Base-by-base conservation (phyloP, 2,113 vertebrate genomes). In the Sceloporus tristichus region DNA sequence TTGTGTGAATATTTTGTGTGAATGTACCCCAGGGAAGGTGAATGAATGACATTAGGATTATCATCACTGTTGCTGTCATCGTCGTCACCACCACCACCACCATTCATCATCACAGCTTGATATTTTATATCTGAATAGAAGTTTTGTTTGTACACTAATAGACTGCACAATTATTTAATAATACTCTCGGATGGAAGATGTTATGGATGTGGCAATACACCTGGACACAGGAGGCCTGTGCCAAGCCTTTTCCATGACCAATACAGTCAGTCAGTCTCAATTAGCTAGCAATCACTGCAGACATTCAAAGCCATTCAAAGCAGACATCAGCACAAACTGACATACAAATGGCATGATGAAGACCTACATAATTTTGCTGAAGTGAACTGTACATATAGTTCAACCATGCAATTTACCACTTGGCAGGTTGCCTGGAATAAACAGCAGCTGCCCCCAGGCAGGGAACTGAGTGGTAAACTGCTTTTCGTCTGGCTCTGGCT, bases 361-460 rank as follows among this genome's bases (percentile, higher is more conserved):
- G 79, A 42, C 34, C 59, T 82, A 38, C 79, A 40, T 82, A 82
- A 82, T 42, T 40, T 9, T 40, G 59, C 79, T 82, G 59, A 81
- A 34, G 54, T 40, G 59, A 82, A 82, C 62, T 68, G 23, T 68
- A 42, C 11, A 42, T 42, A 68, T 27, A 29, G 23, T 68, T 82
- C 81, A 82, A 13, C 56, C 81, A 82, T 82, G 81, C 62, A 68
- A 48, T 68, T 48, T 5, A 16, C 34, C 59, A 65, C 59, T 40
- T 66, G 79, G 62, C 62, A 42, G 38, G 11, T 29, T 68, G 62
- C 23, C 40, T 42, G 23, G 23, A 68, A 68, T 68, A 66, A 48
- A 81, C 10, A 82, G 40, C 65, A 68, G 38, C 38, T 48, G 38
- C 81, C 38, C 38, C 10, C 13, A 40, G 62, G 62, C 10, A 82